Evolutionary conservation across 2,888 invertebrate genomes (phyloP), one percentile per base, ranked within the genome.

Genomic region (Rotaria socialis): DNA sequence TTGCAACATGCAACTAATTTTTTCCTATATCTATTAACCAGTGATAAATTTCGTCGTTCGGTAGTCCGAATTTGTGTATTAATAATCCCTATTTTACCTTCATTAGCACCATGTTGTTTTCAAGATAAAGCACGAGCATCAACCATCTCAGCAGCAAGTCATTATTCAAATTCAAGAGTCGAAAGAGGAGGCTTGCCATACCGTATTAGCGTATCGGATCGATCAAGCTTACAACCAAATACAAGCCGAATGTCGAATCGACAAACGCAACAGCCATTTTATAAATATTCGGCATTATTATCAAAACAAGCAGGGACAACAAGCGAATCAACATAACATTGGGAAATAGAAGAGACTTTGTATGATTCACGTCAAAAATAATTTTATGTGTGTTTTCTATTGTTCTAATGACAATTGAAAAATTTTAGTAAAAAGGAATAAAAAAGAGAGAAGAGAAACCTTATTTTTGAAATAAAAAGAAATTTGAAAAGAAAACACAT

Each of bases 1-100:
- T 47, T 80, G n/a, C 80, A 80, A n/a, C 80, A 80, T n/a, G 47
- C 80, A n/a, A 80, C 47, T 14, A 80, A 80, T 14, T 80, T 80
- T 47, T 80, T 80, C 80, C 19, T 80, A 47, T 80, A 80, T 47
- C n/a, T 80, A 80, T 47, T 80, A 80, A 80, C 80, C 2, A 47
- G 47, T 47, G 47, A 80, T 11, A 80, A 80, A 47, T 80, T 80
- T 80, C 80, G 80, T 80, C 80, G 47, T 6, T 80, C 80, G 11
- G 47, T 80, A 5, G 1, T n/a, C 0, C 2, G 2, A 4, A 80
- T 24, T 41, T 80, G 67, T 67, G 35, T 27, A 41, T 67, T 35
- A 67, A 16, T 19, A 67, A 19, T 35, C 5, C 27, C 35, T 35
- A 5, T 35, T 8, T 16, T 35, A 19, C 67, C 67, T 19, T 67